Conservation (phyloP, 2,113 vertebrate genomes). For the Glaucomys volans region DNA sequence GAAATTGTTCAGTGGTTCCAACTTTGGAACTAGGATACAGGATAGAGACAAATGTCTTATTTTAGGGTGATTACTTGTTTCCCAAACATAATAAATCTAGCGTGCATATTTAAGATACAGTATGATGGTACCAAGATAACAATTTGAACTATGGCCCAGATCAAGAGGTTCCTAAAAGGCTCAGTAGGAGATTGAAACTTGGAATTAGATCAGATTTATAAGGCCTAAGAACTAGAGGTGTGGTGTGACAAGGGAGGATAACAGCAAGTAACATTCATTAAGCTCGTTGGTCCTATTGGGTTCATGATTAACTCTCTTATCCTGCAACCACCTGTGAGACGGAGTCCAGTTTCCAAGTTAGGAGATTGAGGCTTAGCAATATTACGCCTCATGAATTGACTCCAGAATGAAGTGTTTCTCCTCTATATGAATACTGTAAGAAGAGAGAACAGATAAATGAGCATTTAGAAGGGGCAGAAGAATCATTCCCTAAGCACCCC, state of each 20-base stretch:
- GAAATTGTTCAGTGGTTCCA: not conserved
- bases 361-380: no score
- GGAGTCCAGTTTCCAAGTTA: not conserved
- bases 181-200: not conserved
- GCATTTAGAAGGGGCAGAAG: no score
- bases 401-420: not conserved
- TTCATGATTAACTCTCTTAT: fast-evolving
- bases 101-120: not conserved
- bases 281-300: not conserved
- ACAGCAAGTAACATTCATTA: fast-evolving
- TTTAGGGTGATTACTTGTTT: no score
- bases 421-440: no score
- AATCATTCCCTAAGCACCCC: fast-evolving
- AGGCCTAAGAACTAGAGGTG: not conserved
- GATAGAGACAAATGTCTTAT: not conserved
- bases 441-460: not conserved
- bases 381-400: fast-evolving
- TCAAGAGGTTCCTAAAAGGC: not conserved
- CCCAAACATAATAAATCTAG: not conserved
- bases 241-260: fast-evolving
- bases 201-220: not conserved
- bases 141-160: fast-evolving
- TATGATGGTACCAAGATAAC: not conserved
- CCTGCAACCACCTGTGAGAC: fast-evolving
- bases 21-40: not conserved